Evolutionary conservation across 2,888 invertebrate species (phyloP), one percentile per base, ranked within the genome.

Genomic region (Anticlea derivata): DNA sequence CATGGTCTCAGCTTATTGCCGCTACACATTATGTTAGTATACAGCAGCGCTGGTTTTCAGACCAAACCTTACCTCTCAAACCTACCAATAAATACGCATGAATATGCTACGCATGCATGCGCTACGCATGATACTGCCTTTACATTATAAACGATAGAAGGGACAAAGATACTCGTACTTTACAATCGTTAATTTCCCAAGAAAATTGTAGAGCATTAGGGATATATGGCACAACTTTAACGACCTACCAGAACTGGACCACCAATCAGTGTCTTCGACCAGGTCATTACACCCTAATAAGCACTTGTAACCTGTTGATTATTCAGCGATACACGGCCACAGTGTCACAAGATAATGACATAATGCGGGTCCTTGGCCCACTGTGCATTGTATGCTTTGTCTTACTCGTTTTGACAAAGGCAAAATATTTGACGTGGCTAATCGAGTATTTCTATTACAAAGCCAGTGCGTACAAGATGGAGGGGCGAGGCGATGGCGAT

Each of bases 331-430:
- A 39, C 43, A 41, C 47, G 33, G 29, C 30, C 20, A 33, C 41
- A 48, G 8, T 43, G 44, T 34, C 46, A 33, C 38, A 33, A 41
- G 17, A 12, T 43, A 46, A 34, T 44, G 27, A 50, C 34, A 38
- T 43, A 47, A 39, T 47, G 44, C 35, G 44, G 13, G 34, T 24
- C 50, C 55, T 55, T 55, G 55, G 47, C 55, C 33, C 17, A 50
- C 50, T 46, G 51, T 29, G 22, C 27, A 17, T 30, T 13, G 13
- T 17, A 13, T 26, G 37, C 35, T 39, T 50, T 52, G 47, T 47
- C 31, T 44, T 38, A 17, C 17, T 48, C 10, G 17, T 35, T 35
- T 33, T 24, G 29, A 35, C 35, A 17, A 49, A 41, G 8, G 17
- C 20, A 17, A 17, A n/a, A 29, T 5, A 30, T 38, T 38, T 10